Base-by-base conservation (phyloP, 2,113 vertebrate species). In the Periophthalmodon schlosseri region DNA sequence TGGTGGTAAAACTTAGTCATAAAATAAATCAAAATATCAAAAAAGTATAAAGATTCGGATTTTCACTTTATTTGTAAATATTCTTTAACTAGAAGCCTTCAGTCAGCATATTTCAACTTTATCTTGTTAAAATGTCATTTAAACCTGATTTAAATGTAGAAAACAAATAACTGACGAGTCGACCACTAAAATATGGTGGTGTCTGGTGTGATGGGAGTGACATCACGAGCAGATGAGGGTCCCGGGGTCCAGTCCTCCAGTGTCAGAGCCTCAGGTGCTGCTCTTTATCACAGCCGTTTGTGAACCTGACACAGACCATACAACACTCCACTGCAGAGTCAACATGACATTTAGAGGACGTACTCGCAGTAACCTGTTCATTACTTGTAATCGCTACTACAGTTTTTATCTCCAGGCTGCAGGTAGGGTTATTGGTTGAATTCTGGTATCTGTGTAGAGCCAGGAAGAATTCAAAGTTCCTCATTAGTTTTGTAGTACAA, bases 231-330 rank as follows among this genome's bases (percentile, higher is more conserved):
- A 44, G 39, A 44, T 83, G 21, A 74, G 49, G 44, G 63, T 36
- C 18, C 72, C 72, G n/a, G 4, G 49, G 72, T 44, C 47, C 16
- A 20, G 23, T 54, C 85, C 76, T 84, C 28, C 28, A 28, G 71
- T 75, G 73, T 72, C 68, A 64, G 83, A 75, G 61, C 78, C 81
- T 78, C 70, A 74, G 74, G 70, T 85, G 72, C 80, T 23, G 79
- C 77, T 23, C 20, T 12, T 57, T 84, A 80, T 65, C 49, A 5
- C 77, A 70, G 81, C n/a, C n/a, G n/a, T 72, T 69, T 71, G 69
- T 47, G 78, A 52, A 74, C 39, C 39, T 44, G 39, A 69, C 70
- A 72, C 49, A 69, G 12, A 21, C 46, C 39, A 2, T 44, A 9
- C 39, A 44, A 44, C 39, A 33, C 68, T 79, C 72, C 67, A 54